Conservation (phyloP, 2,113 vertebrate genomes). For the Callorhinus ursinus region DNA sequence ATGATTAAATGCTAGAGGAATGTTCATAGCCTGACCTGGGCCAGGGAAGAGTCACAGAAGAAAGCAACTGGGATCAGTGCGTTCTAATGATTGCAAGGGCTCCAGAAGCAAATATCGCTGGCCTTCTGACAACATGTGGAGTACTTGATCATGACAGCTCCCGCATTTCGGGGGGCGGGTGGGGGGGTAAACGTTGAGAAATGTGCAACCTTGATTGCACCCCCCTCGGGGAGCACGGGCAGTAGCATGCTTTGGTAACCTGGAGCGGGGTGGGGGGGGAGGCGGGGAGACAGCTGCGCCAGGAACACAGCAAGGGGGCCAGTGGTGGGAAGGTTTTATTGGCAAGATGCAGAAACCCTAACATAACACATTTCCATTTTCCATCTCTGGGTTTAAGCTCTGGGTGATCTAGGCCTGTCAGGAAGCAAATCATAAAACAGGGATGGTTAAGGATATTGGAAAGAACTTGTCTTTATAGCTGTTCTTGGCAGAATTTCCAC, state of each 20-base stretch:
- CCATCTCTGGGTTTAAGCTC: slow-evolving; percentile 1
- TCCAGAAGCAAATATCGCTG: background rate
- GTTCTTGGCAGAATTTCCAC: slow-evolving; percentile 49
- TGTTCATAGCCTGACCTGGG: background rate
- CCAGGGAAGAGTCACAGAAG: background rate
- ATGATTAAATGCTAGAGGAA: slow-evolving; percentile 5
- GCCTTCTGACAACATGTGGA: background rate
- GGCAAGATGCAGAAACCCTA: background rate
- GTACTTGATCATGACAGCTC: background rate
- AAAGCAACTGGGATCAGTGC: background rate
- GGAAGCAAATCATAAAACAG: slow-evolving; percentile 22
- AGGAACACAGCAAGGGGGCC: background rate
- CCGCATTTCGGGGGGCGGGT: background rate
- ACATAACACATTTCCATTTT: background rate
- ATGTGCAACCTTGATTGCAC: background rate
- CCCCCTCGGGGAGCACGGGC: background rate
- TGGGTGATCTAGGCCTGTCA: background rate
- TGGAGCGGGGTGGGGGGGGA: background rate
- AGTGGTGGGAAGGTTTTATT: background rate
- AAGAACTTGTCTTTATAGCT: slow-evolving; percentile 44
- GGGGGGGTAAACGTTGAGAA: background rate
- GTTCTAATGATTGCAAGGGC: background rate
- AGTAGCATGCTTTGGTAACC: background rate
- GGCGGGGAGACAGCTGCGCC: background rate
- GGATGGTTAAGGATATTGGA: background rate